A percentile compares a stretch with the other conserved stretches of the same genome.
Conservation (phyloP, 2,888 invertebrate species). For the Tenthredo mesomela region DNA sequence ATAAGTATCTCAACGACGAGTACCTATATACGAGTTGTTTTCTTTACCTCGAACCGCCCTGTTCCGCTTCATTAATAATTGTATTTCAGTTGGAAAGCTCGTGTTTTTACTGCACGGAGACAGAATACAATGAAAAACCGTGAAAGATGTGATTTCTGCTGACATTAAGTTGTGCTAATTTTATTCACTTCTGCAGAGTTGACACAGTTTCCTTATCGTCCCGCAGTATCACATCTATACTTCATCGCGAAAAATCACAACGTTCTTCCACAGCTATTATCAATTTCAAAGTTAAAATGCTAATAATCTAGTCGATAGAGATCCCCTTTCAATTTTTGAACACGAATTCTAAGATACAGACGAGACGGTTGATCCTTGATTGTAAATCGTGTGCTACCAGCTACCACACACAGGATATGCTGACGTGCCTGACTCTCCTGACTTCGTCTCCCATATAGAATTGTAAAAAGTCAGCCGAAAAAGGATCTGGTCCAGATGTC, state of each 20-base stretch:
- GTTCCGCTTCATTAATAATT: not conserved
- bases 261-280: too few species aligned
- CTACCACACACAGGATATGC: not conserved
- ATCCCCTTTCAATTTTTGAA: not conserved
- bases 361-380: slow-evolving; percentile 22
- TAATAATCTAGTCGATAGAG: not conserved
- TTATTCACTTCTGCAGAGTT: not conserved
- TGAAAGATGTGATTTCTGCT: not conserved
- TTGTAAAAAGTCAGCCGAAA: not conserved
- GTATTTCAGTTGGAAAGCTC: not conserved
- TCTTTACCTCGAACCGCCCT: not conserved
- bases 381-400: not conserved
- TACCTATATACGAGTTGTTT: not conserved
- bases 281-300: not conserved
- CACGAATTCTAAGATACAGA: not conserved
- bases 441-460: not conserved
- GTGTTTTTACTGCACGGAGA: not conserved
- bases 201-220: too few species aligned
- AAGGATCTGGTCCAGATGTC: slow-evolving; percentile 16
- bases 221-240: not conserved
- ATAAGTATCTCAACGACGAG: not conserved
- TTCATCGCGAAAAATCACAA: too few species aligned
- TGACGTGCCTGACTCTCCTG: not conserved
- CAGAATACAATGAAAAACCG: not conserved
- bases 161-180: not conserved